These are phyloP conservation scores for Tachina grossa DNA, from an alignment of 2,888 invertebrate species.

Conservation along the genomic window DNA sequence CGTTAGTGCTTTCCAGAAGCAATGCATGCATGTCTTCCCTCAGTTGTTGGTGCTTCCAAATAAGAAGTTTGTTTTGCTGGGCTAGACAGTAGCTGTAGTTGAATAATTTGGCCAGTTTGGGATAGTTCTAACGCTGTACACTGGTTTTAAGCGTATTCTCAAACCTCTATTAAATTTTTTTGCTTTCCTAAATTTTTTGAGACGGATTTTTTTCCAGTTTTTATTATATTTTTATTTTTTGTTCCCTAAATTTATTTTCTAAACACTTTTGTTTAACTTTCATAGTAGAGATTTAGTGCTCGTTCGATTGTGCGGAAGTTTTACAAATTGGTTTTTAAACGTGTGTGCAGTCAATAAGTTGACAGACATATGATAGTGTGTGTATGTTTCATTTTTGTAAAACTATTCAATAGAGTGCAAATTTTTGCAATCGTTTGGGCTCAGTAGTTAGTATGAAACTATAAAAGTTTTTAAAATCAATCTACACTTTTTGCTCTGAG, in stretches of 20 bases:
- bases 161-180: conserved; percentile 19
- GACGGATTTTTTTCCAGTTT: neutral
- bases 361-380: neutral
- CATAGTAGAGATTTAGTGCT: conserved; percentile 36
- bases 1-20: too few species aligned
- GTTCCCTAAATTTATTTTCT: conserved; percentile 1
- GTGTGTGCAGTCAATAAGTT: conserved; percentile 45
- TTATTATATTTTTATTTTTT: neutral
- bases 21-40: too few species aligned
- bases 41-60: too few species aligned
- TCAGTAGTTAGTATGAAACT: too few species aligned
- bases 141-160: neutral
- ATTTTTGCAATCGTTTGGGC: too few species aligned
- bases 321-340: conserved; percentile 62
- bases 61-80: too few species aligned
- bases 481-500: too few species aligned
- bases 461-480: too few species aligned
- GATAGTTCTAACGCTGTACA: neutral
- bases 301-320: conserved; percentile 64
- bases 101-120: neutral
- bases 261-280: conserved; percentile 39
- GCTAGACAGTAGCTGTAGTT: too few species aligned
- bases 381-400: conserved; percentile 1
- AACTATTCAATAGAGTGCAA: conserved; percentile 17
- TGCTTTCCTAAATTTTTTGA: neutral